A percentile compares a stretch with the other conserved stretches of the same genome.
phyloP scores from a whole-genome alignment of 2,113 vertebrate species.

The Hypanus sabinus region DNA sequence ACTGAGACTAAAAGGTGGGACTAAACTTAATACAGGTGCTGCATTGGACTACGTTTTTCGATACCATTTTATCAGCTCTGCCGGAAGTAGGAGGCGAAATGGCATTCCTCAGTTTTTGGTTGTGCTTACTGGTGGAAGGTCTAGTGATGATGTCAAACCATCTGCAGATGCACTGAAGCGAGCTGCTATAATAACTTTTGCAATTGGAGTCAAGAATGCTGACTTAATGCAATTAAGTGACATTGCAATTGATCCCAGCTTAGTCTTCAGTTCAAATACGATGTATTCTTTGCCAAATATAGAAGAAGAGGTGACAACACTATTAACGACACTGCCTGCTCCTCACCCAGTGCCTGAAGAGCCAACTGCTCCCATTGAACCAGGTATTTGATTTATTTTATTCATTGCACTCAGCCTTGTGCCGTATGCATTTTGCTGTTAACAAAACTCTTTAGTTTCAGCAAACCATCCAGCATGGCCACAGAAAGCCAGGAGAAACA shows the following conservation, averaged over 20 bases:
- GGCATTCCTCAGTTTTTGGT: slow-evolving; percentile 38
- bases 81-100: slow-evolving; percentile 28
- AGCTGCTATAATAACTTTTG: slow-evolving; percentile 24
- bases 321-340: neutral
- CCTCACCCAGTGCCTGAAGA: neutral
- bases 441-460: neutral
- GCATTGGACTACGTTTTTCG: slow-evolving; percentile 2
- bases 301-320: neutral
- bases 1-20: slow-evolving; percentile 28
- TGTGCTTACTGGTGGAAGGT: slow-evolving; percentile 13
- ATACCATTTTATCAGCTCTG: slow-evolving; percentile 27
- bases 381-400: slow-evolving; percentile 43
- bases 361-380: neutral
- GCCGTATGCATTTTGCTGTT: neutral
- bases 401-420: neutral
- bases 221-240: slow-evolving; percentile 66
- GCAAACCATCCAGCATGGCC: neutral
- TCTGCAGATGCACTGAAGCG: slow-evolving; percentile 13
- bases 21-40: slow-evolving; percentile 27
- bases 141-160: neutral
- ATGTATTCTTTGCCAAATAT: neutral
- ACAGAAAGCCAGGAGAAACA: neutral
- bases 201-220: slow-evolving; percentile 72
- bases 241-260: slow-evolving; percentile 54
- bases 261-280: slow-evolving; percentile 50